phyloP scores from a whole-genome alignment of 2,888 invertebrate species.

The Yponomeuta cagnagella region DNA sequence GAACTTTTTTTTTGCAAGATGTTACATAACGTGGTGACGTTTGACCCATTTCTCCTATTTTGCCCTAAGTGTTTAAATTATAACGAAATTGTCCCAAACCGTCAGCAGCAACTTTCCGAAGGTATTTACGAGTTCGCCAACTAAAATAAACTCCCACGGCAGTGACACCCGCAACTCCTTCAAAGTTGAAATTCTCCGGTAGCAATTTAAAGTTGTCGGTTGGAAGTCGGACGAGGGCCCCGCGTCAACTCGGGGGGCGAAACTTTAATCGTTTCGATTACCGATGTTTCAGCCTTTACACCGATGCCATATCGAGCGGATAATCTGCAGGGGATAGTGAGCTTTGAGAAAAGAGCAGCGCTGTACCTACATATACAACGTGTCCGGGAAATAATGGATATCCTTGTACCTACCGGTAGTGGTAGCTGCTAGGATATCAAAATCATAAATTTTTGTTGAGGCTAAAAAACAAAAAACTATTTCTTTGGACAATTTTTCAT shows the following conservation, averaged over 20 bases:
- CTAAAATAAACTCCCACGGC: constrained; percentile 20
- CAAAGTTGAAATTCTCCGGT: constrained; percentile 49
- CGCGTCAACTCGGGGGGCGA: constrained; percentile 47
- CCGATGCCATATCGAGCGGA: neutral
- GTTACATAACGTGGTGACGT: too few relatives aligned
- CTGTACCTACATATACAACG: too few relatives aligned
- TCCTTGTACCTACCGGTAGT: too few relatives aligned
- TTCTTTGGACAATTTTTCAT: too few relatives aligned
- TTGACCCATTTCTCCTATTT: too few relatives aligned
- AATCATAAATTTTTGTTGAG: too few relatives aligned
- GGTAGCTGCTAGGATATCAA: too few relatives aligned
- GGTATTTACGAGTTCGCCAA: constrained; percentile 14
- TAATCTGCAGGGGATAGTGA: neutral
- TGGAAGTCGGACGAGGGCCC: neutral
- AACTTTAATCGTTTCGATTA: constrained; percentile 74
- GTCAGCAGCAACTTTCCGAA: constrained; percentile 10
- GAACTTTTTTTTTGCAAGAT: too few relatives aligned
- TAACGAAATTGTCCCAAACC: constrained; percentile 6
- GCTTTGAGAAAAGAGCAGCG: neutral
- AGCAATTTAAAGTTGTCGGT: constrained; percentile 67
- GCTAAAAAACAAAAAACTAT: too few relatives aligned
- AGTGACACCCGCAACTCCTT: constrained; percentile 21
- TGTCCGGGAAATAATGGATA: too few relatives aligned
- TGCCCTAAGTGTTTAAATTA: neutral
- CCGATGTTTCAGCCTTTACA: constrained; percentile 40